Base-by-base conservation (phyloP, 2,797 vertebrate species). In the Diplodus puntazzo region DNA sequence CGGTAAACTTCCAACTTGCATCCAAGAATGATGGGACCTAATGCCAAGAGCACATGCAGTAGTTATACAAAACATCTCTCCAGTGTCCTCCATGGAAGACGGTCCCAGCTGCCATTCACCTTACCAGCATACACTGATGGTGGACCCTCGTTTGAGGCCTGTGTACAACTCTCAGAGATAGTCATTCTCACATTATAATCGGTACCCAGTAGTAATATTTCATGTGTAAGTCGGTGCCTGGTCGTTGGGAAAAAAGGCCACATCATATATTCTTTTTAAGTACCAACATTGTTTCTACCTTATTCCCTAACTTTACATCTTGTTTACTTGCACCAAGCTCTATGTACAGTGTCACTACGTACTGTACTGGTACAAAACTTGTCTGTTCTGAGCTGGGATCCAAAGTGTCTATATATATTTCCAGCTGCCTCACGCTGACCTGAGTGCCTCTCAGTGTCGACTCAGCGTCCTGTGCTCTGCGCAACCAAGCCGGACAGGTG, bases 401-500 rank as follows among this genome's bases (percentile, higher is more conserved):
- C 34, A 20, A 58, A 34, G 8, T 34, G 30, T 34, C 0, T 34
- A 43, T 34, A 43, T 34, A 43, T 77, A 69, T 81, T 85, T 75
- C 73, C 65, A 73, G 73, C 69, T 43, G 49, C 62, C 55, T 48
- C 11, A 25, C 50, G 39, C 50, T 68, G 69, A 72, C 46, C 63
- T 0, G 21, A 73, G 75, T 10, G 65, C 59, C 57, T 69, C 55
- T 61, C 39, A 5, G 49, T 70, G 42, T 78, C 5, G 1, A 60
- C 67, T 71, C 80, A 45, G 73, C 53, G 67, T 77, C 68, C 72
- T 67, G 67, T 30, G 49, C 50, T 65, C 34, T 69, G 55, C 68
- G 70, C 70, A 77, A 83, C 71, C 75, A 61, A 80, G 18, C 54
- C 23, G 11, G 82, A 84, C 88, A 88, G 88, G 89, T 91, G 88